phyloP scores from a whole-genome alignment of 2,113 vertebrate species.

The Scalopus aquaticus region DNA sequence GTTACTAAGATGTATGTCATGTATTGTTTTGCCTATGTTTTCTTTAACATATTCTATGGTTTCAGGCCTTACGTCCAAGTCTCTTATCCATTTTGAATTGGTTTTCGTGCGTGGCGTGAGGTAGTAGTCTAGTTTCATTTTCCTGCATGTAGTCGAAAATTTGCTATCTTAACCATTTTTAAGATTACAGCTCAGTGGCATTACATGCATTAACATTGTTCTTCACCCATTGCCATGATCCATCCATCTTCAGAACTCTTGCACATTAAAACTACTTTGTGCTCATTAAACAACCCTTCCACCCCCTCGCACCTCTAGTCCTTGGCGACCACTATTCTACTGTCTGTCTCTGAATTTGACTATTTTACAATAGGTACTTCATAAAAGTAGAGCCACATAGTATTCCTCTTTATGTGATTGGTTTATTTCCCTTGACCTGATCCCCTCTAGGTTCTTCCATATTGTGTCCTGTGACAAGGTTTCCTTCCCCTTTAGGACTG shows the following conservation, averaged over 20 bases:
- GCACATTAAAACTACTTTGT: background rate
- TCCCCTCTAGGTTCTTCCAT: background rate
- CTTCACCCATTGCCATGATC: background rate
- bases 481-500: background rate
- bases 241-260: background rate
- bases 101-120: too few species aligned
- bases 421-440: background rate
- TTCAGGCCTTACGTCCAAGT: too few species aligned
- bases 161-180: background rate
- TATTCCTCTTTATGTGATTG: background rate
- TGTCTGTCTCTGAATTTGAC: constrained; percentile 12
- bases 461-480: background rate
- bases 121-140: too few species aligned
- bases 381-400: background rate
- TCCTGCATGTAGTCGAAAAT: too few species aligned
- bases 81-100: too few species aligned
- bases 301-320: background rate
- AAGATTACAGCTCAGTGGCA: background rate
- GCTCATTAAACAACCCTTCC: background rate
- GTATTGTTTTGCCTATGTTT: too few species aligned
- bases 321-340: background rate
- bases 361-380: background rate
- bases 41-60: too few species aligned
- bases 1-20: too few species aligned
- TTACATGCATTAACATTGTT: background rate